Conservation (phyloP, 2,113 vertebrate species). For the Hydropotes inermis region DNA sequence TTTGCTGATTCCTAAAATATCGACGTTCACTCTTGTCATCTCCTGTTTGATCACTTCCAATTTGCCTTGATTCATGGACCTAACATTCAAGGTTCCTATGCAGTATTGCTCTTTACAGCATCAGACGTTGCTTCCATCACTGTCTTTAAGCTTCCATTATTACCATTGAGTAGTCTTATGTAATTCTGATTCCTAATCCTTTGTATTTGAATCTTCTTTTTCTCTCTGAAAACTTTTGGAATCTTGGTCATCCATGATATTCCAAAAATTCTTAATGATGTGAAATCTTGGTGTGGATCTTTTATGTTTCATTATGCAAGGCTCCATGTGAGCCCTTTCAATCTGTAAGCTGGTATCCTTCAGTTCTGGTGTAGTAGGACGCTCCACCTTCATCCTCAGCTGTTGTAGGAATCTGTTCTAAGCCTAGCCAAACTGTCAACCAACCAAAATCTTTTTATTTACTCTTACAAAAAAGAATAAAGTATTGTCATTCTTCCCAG, state of each 20-base stretch:
- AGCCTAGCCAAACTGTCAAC: background rate
- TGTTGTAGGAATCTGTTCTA: background rate
- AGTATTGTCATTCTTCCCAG: background rate
- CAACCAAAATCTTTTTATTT: background rate
- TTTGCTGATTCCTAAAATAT: background rate
- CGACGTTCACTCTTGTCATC: fast-evolving
- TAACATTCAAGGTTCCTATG: background rate
- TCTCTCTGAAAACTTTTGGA: conserved; percentile 13
- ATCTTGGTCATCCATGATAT: background rate
- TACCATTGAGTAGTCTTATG: background rate
- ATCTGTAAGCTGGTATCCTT: conserved; percentile 5
- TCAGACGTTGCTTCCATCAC: background rate
- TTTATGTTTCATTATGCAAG: background rate
- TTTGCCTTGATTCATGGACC: background rate
- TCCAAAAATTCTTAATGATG: background rate
- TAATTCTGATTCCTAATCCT: background rate
- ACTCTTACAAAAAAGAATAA: conserved; percentile 21
- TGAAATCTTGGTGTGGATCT: conserved; percentile 7
- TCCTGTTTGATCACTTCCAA: background rate
- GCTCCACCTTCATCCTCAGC: background rate
- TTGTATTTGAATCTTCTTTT: conserved; percentile 25
- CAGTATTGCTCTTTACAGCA: background rate
- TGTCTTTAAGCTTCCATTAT: background rate
- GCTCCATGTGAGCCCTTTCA: background rate
- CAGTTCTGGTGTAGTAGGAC: background rate